Evolutionary conservation across 2,113 vertebrate genomes (phyloP).

Genomic region (Stomatorhinus ivindoensis): DNA sequence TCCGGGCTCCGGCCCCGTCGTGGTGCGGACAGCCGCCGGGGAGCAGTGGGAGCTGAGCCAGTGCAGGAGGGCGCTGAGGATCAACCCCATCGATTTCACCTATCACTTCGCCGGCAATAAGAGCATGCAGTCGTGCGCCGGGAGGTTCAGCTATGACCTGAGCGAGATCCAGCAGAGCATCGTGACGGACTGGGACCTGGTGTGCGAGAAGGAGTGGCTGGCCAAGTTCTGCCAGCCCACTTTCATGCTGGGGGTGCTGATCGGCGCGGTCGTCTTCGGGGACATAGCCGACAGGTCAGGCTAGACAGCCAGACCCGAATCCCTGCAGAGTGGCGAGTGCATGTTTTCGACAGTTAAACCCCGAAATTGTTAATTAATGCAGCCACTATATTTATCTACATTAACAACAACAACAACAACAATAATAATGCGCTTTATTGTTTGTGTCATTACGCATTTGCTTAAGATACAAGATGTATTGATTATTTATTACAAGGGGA

Average conservation of each 20-base stretch:
- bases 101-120: slow-evolving; percentile 70
- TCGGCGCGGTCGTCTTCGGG: slow-evolving; percentile 81
- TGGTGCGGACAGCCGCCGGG: slow-evolving; percentile 64
- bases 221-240: slow-evolving; percentile 79
- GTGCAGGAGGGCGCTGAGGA: slow-evolving; percentile 64
- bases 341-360: background rate
- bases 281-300: slow-evolving; percentile 83
- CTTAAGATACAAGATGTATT: background rate
- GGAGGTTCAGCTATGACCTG: slow-evolving; percentile 70
- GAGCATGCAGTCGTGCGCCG: slow-evolving; percentile 57
- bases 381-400: background rate
- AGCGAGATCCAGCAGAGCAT: slow-evolving; percentile 71
- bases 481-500: background rate
- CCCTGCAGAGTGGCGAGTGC: background rate
- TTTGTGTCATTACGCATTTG: background rate
- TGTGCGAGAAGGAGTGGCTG: slow-evolving; percentile 81
- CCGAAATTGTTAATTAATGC: background rate
- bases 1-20: slow-evolving; percentile 50
- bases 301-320: background rate
- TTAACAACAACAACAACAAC: background rate
- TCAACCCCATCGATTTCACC: slow-evolving; percentile 35
- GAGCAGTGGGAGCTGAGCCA: slow-evolving; percentile 80
- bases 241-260: slow-evolving; percentile 84
- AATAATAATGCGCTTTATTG: background rate
- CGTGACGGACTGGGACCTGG: slow-evolving; percentile 81